Percentiles rank a stretch among this genome's conserved stretches.
These are phyloP conservation scores for Papilio protenor DNA, from an alignment of 2,888 invertebrate genomes.

Conservation along the genomic window DNA sequence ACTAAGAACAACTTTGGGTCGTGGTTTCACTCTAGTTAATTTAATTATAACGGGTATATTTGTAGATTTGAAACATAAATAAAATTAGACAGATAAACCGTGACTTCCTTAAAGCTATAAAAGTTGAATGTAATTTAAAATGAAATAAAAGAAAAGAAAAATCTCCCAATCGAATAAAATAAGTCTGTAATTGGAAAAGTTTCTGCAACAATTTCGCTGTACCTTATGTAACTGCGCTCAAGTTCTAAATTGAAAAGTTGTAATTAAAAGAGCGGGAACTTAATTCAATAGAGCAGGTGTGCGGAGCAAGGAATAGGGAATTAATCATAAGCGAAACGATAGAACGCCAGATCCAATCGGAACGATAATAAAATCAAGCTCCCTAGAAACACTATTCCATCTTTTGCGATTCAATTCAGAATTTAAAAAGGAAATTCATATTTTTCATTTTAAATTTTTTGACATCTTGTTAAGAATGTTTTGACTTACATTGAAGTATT, in stretches of 20 bases:
- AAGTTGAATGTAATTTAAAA: conserved; percentile 23
- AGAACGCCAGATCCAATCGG: conserved; percentile 28
- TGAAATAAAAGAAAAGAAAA: conserved; percentile 18
- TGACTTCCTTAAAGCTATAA: not conserved
- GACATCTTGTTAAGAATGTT: conserved; percentile 12
- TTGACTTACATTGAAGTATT: conserved; percentile 15
- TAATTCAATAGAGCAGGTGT: conserved; percentile 42
- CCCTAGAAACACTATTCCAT: conserved; percentile 22
- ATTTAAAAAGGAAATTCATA: conserved; percentile 15
- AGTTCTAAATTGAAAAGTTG: conserved; percentile 43
- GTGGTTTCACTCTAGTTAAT: too few relatives aligned
- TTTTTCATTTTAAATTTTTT: conserved; percentile 8
- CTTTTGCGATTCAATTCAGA: not conserved
- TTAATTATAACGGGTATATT: not conserved
- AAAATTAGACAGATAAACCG: not conserved
- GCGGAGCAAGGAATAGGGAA: conserved; percentile 26
- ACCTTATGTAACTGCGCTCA: conserved; percentile 38
- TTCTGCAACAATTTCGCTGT: conserved; percentile 40
- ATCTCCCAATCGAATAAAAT: conserved; percentile 37
- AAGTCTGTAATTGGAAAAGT: conserved; percentile 42
- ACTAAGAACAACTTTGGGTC: too few relatives aligned
- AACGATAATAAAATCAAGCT: conserved; percentile 25
- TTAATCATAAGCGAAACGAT: conserved; percentile 40
- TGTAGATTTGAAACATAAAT: not conserved
- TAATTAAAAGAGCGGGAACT: conserved; percentile 43